Conservation (phyloP, 2,113 vertebrate species). For the Atractosteus spatula region DNA sequence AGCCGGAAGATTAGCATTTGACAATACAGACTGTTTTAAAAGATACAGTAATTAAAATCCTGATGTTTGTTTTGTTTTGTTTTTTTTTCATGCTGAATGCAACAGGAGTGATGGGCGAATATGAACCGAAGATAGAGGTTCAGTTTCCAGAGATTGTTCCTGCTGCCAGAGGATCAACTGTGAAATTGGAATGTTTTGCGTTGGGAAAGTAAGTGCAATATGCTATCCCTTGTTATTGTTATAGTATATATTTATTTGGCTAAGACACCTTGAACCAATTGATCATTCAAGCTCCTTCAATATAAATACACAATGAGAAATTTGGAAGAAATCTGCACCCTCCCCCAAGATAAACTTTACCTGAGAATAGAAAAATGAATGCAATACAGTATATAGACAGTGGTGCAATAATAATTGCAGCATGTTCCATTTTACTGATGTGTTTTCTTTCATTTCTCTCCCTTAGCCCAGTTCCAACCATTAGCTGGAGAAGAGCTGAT, state of each 20-base stretch:
- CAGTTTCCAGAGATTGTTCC: conserved; percentile 90
- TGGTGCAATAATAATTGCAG: too few relatives aligned
- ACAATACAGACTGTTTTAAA: not conserved
- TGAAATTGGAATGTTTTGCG: conserved; percentile 94
- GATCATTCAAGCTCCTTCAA: too few relatives aligned
- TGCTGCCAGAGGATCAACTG: conserved; percentile 84
- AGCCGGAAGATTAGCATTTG: too few relatives aligned
- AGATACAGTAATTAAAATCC: not conserved
- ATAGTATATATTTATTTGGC: too few relatives aligned
- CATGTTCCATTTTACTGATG: not conserved
- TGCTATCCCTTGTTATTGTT: too few relatives aligned
- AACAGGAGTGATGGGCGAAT: conserved; percentile 97
- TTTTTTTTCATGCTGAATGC: conserved; percentile 25
- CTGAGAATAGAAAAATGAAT: too few relatives aligned
- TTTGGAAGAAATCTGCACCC: too few relatives aligned
- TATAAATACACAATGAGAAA: too few relatives aligned
- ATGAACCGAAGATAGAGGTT: conserved; percentile 98
- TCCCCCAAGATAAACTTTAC: too few relatives aligned
- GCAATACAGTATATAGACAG: too few relatives aligned
- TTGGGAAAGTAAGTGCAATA: conserved; percentile 90
- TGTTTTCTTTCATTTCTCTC: conserved; percentile 1
- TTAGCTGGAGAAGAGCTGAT: conserved; percentile 85
- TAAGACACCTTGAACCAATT: too few relatives aligned
- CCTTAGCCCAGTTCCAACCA: conserved; percentile 83
- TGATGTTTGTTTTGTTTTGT: not conserved